Evolutionary conservation across 2,888 invertebrate genomes (phyloP).

Genomic region (Atrina japonica): DNA sequence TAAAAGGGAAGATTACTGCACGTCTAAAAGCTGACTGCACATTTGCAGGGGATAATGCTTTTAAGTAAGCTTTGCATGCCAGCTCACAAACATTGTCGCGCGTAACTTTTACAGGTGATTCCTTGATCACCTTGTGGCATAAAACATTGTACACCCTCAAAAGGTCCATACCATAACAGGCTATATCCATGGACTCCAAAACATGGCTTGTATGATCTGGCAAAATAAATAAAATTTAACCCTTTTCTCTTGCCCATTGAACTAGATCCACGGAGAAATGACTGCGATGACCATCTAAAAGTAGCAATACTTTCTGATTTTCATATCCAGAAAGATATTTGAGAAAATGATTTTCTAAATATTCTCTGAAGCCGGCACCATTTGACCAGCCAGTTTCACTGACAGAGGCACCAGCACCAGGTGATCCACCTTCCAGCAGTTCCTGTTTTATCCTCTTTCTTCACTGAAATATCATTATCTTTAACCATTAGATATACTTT

Average conservation of each 20-base stretch:
- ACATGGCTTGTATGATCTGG: constrained; percentile 44
- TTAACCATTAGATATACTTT: too few species aligned
- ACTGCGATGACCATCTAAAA: constrained; percentile 50
- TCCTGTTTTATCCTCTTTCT: too few species aligned
- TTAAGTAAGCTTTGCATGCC: constrained; percentile 33
- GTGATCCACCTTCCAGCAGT: too few species aligned
- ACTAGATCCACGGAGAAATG: constrained; percentile 39
- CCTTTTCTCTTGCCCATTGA: constrained; percentile 34
- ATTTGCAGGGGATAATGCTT: constrained; percentile 28
- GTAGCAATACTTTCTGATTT: constrained; percentile 11
- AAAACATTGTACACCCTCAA: constrained; percentile 23
- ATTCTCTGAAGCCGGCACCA: constrained; percentile 28
- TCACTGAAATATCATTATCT: too few species aligned
- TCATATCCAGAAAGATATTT: constrained; percentile 28
- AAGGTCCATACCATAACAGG: constrained; percentile 41
- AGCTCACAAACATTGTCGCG: constrained; percentile 27
- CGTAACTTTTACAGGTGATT: constrained; percentile 35
- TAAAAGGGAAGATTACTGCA: constrained; percentile 30
- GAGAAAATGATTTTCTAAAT: constrained; percentile 35
- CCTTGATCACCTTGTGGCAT: constrained; percentile 29
- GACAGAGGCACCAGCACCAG: too few species aligned
- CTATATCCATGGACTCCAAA: constrained; percentile 39
- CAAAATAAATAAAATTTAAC: constrained; percentile 43
- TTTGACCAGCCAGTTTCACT: constrained; percentile 41
- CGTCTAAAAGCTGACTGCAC: constrained; percentile 35